These are phyloP conservation scores for Neoarius graeffei DNA, from an alignment of 2,113 vertebrate genomes.

Conservation along the genomic window DNA sequence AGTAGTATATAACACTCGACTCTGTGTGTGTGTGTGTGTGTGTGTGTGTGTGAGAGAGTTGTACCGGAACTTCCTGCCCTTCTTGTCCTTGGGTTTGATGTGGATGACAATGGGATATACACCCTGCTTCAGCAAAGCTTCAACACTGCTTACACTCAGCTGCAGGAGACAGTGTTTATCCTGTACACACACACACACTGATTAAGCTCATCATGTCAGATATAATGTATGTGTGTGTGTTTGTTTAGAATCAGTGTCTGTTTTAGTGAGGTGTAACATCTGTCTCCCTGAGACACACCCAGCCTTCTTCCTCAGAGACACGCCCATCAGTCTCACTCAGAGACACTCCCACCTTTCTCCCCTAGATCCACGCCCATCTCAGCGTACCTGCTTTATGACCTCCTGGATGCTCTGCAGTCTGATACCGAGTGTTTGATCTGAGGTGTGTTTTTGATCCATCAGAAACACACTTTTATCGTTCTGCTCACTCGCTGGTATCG, in stretches of 20 bases:
- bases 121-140: slow-evolving; percentile 68
- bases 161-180: slow-evolving; percentile 75
- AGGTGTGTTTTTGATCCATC: slow-evolving; percentile 54
- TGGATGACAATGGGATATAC: slow-evolving; percentile 76
- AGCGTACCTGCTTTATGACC: slow-evolving; percentile 55
- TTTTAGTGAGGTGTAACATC: too few species aligned
- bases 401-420: slow-evolving; percentile 73
- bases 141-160: slow-evolving; percentile 68
- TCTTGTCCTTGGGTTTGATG: slow-evolving; percentile 74
- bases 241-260: too few species aligned
- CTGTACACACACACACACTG: slow-evolving; percentile 51
- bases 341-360: not conserved
- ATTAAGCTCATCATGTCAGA: not conserved
- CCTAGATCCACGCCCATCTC: not conserved
- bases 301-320: not conserved
- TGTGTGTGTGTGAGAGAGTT: not conserved
- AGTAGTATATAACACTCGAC: not conserved
- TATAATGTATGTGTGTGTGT: not conserved
- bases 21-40: not conserved
- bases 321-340: not conserved
- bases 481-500: slow-evolving; percentile 60
- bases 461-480: slow-evolving; percentile 67
- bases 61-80: slow-evolving; percentile 72
- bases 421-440: slow-evolving; percentile 65
- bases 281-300: not conserved